phyloP scores from a whole-genome alignment of 2,113 vertebrate species.

The Helogale parvula region DNA sequence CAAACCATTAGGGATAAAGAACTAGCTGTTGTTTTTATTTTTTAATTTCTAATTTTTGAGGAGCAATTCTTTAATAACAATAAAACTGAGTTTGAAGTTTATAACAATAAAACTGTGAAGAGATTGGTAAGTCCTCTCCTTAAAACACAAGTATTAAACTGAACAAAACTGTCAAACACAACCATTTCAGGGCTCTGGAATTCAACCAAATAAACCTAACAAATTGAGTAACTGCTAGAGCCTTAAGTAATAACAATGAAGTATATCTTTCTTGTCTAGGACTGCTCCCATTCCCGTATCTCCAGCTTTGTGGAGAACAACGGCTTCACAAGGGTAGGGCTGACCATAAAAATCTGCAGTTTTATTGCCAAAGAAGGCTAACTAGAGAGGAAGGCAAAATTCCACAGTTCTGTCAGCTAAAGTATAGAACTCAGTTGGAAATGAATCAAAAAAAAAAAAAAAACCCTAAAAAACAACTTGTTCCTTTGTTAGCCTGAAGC shows the following conservation, averaged over 20 bases:
- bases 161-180: background rate
- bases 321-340: background rate
- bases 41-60: conserved; percentile 29
- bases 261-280: background rate
- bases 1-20: background rate
- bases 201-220: background rate
- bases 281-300: background rate
- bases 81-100: background rate
- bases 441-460: background rate
- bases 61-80: background rate
- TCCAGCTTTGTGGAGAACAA: background rate
- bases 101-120: background rate
- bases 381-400: background rate
- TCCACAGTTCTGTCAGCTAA: background rate
- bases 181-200: background rate
- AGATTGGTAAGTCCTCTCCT: background rate
- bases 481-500: background rate
- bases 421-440: background rate
- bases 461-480: background rate
- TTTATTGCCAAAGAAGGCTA: background rate
- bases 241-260: background rate
- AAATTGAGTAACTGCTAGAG: background rate
- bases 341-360: background rate
- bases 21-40: background rate
- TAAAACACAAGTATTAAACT: background rate